Percentiles rank a stretch among this genome's conserved stretches.
phyloP scores from a whole-genome alignment of 2,113 vertebrate species.

The Dissostichus mawsoni region DNA sequence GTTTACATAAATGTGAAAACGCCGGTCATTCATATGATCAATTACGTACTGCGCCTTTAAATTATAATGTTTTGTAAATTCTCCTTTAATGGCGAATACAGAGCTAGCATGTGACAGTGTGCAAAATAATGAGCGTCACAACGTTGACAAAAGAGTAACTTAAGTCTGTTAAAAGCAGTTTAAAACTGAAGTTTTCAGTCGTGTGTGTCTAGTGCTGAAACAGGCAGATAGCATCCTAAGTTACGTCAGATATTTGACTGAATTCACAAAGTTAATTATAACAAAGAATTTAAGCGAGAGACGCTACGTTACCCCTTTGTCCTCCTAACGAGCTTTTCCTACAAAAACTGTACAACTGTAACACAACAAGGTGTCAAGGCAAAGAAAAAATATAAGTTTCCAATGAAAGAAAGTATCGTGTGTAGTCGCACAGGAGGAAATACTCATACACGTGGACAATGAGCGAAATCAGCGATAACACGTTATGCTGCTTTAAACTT shows the following conservation, averaged over 20 bases:
- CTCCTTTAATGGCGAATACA: background rate
- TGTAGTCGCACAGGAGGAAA: background rate
- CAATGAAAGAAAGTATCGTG: background rate
- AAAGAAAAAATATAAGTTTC: background rate
- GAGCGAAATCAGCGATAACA: rapidly evolving
- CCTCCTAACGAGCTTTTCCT: background rate
- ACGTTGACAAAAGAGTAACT: background rate
- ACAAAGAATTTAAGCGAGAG: background rate
- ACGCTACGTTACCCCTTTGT: background rate
- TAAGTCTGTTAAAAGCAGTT: background rate
- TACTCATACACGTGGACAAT: slow-evolving; percentile 12
- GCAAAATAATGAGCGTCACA: background rate
- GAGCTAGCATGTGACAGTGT: background rate
- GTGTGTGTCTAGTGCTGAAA: background rate
- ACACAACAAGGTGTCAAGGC: background rate
- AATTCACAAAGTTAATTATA: background rate
- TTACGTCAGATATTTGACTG: background rate
- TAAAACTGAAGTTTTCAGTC: background rate
- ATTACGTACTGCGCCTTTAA: background rate
- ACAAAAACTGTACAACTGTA: background rate
- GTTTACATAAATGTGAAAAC: background rate
- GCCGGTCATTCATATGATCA: background rate
- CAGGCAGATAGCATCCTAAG: background rate
- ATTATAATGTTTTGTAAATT: background rate
- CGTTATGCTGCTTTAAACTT: background rate